Evolutionary conservation across 2,797 vertebrate species (phyloP).

Genomic region (Furcifer pardalis): DNA sequence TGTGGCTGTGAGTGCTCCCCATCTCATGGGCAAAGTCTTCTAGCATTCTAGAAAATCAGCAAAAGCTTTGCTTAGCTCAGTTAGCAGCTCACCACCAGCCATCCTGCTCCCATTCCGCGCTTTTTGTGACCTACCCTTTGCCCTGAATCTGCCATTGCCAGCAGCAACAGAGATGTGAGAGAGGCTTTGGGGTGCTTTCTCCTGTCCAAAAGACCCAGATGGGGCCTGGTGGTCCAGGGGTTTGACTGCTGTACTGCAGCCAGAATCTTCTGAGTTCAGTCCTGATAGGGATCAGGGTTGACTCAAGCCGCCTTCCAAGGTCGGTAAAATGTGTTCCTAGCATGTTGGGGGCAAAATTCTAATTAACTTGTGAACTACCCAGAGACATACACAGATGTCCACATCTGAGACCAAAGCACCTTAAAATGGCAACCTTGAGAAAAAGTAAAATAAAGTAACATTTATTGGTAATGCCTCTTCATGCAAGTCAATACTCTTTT

Average conservation of each 20-base stretch:
- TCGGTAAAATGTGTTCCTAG: too few species aligned
- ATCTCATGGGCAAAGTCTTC: slow-evolving; percentile 85
- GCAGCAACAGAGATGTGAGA: background rate
- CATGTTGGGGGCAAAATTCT: too few species aligned
- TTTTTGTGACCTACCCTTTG: too few species aligned
- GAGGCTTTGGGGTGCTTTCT: too few species aligned
- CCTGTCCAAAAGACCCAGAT: too few species aligned
- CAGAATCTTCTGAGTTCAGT: too few species aligned
- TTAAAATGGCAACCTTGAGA: background rate
- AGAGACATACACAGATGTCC: background rate
- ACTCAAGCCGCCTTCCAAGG: too few species aligned
- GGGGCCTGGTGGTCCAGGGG: too few species aligned
- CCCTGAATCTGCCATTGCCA: background rate
- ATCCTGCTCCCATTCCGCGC: background rate
- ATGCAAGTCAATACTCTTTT: background rate
- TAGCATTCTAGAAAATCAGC: slow-evolving; percentile 75
- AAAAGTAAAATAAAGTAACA: background rate
- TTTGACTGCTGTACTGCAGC: too few species aligned
- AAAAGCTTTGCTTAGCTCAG: background rate
- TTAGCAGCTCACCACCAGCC: background rate
- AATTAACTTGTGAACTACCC: too few species aligned
- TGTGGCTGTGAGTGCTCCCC: slow-evolving; percentile 83
- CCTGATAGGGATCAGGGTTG: too few species aligned
- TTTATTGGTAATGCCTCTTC: background rate
- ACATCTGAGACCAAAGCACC: background rate